A percentile compares a stretch with the other conserved stretches of the same genome.
phyloP scores from a whole-genome alignment of 2,797 vertebrate species.

The Characodon lateralis region DNA sequence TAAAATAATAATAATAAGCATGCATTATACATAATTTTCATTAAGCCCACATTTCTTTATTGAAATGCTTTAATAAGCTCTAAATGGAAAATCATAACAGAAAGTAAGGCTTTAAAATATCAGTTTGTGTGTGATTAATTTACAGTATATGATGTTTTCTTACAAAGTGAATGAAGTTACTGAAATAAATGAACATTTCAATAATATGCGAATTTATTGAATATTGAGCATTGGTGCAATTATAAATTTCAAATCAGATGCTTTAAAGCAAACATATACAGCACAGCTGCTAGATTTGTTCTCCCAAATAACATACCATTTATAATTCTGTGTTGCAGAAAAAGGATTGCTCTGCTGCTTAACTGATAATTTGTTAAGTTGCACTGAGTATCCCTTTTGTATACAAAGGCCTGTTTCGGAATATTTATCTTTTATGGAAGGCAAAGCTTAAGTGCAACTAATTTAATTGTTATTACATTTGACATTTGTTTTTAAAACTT shows the following conservation, averaged over 20 bases:
- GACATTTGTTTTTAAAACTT: neutral
- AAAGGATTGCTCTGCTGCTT: neutral
- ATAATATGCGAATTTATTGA: neutral
- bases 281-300: neutral
- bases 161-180: neutral
- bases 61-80: neutral
- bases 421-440: neutral
- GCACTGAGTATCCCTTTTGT: no score
- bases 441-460: constrained; percentile 8
- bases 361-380: constrained; percentile 12
- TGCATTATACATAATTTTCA: neutral
- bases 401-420: no score
- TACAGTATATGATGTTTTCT: neutral
- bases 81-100: neutral
- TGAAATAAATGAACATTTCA: neutral
- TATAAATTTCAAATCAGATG: neutral
- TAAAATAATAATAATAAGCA: neutral
- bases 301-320: no score
- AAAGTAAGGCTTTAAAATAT: neutral
- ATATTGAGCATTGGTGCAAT: neutral
- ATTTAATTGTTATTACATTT: neutral
- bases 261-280: neutral
- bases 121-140: neutral
- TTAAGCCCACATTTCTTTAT: neutral
- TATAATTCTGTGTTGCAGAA: neutral